Conservation (phyloP, 2,888 invertebrate genomes). For the Idaea dimidiata region DNA sequence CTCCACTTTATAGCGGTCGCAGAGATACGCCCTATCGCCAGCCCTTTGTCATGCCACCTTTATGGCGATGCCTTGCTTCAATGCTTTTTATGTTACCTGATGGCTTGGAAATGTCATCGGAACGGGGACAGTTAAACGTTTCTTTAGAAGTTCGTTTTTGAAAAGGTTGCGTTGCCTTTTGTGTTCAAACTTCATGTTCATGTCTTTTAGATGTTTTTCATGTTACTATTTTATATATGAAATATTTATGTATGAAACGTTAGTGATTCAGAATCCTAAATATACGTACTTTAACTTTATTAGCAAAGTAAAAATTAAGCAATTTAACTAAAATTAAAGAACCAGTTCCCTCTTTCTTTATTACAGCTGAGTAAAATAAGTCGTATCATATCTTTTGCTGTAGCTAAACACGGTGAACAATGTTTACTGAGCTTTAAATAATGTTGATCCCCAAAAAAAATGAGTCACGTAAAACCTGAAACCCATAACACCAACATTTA, state of each 20-base stretch:
- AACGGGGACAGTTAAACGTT: slow-evolving; percentile 19
- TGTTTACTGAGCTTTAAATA: not conserved
- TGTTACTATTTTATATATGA: not conserved
- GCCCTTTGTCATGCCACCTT: slow-evolving; percentile 70
- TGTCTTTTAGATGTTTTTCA: not conserved
- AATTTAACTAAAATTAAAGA: too few relatives aligned
- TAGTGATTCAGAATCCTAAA: not conserved
- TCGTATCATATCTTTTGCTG: too few relatives aligned
- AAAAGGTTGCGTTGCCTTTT: slow-evolving; percentile 14
- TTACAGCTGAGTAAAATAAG: too few relatives aligned
- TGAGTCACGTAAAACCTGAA: not conserved
- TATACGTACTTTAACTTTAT: not conserved
- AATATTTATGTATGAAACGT: not conserved
- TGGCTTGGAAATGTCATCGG: slow-evolving; percentile 28
- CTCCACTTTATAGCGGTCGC: slow-evolving; percentile 69
- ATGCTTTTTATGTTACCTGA: slow-evolving; percentile 29
- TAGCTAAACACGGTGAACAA: not conserved
- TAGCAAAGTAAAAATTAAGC: too few relatives aligned
- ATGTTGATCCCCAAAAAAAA: not conserved
- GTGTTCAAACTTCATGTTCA: not conserved
- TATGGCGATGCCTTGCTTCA: slow-evolving; percentile 48
- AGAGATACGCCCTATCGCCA: slow-evolving; percentile 58
- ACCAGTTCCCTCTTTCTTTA: too few relatives aligned
- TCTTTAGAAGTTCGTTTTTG: slow-evolving; percentile 6
- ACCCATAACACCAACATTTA: slow-evolving; percentile 11